A percentile compares a stretch with the other conserved stretches of the same genome.
phyloP scores from a whole-genome alignment of 2,888 invertebrate species.

The Melieria omissa region DNA sequence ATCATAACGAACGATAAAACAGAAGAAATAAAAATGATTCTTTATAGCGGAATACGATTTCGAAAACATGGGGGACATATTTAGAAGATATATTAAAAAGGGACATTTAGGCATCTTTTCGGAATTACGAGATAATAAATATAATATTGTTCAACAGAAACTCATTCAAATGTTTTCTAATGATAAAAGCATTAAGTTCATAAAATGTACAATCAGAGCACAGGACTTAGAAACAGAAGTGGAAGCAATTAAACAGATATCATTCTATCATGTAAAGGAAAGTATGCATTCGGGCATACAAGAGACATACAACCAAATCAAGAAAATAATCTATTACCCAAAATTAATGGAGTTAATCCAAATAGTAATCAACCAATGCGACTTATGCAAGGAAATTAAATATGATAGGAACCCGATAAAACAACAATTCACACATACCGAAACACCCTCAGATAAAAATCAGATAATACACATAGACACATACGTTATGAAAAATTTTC shows the following conservation, averaged over 20 bases:
- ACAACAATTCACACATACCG: no score
- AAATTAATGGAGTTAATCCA: slow-evolving; percentile 42
- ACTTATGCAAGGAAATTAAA: slow-evolving; percentile 42
- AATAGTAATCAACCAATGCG: no score
- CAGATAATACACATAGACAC: slow-evolving; percentile 41
- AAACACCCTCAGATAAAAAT: no score
- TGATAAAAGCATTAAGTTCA: slow-evolving; percentile 40
- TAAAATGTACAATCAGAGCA: slow-evolving; percentile 44
- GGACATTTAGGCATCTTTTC: slow-evolving; percentile 43
- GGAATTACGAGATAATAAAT: no score
- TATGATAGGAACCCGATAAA: slow-evolving; percentile 42
- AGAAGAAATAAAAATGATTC: slow-evolving; percentile 29
- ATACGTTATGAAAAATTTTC: slow-evolving; percentile 33
- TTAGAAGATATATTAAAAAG: slow-evolving; percentile 42
- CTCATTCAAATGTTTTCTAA: slow-evolving; percentile 44
- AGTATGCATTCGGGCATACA: slow-evolving; percentile 45
- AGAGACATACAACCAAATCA: slow-evolving; percentile 44
- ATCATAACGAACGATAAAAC: slow-evolving; percentile 37
- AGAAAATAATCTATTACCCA: slow-evolving; percentile 45
- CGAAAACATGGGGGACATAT: slow-evolving; percentile 33
- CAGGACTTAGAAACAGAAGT: slow-evolving; percentile 43
- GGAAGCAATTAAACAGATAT: slow-evolving; percentile 45
- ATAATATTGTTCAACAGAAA: no score
- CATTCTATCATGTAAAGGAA: slow-evolving; percentile 42
- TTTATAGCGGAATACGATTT: slow-evolving; percentile 42